A percentile compares a stretch with the other conserved stretches of the same genome.
phyloP scores from a whole-genome alignment of 2,113 vertebrate genomes.

The Cepphus grylle region DNA sequence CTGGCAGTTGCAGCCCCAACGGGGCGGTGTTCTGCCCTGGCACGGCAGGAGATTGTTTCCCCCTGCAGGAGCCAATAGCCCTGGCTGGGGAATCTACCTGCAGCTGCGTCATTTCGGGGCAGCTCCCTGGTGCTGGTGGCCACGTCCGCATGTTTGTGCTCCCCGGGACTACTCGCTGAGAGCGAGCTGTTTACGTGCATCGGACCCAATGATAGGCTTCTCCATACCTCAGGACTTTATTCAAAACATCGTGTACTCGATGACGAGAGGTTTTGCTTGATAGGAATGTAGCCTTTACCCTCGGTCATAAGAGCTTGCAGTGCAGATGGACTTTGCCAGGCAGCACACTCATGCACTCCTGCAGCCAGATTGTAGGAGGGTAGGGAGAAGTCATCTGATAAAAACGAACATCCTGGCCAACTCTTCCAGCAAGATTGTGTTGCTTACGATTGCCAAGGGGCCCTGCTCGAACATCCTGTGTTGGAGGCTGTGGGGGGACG shows the following conservation, averaged over 20 bases:
- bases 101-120: neutral
- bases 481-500: neutral
- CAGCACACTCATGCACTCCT: neutral
- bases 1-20: neutral
- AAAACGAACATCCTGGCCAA: neutral
- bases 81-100: neutral
- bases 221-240: neutral
- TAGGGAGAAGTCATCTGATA: constrained; percentile 62
- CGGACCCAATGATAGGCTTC: neutral
- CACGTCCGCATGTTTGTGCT: neutral
- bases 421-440: neutral
- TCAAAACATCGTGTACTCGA: neutral
- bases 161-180: rapidly evolving
- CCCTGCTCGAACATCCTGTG: neutral
- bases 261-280: neutral
- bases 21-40: neutral
- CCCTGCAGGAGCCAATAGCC: rapidly evolving
- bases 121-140: neutral
- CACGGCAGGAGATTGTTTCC: neutral
- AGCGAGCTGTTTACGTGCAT: neutral
- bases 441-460: neutral
- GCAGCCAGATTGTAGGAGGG: constrained; percentile 16
- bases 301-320: neutral
- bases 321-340: constrained; percentile 59
- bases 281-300: constrained; percentile 56